Base-by-base conservation (phyloP, 2,888 invertebrate genomes). In the Athalia circularis region DNA sequence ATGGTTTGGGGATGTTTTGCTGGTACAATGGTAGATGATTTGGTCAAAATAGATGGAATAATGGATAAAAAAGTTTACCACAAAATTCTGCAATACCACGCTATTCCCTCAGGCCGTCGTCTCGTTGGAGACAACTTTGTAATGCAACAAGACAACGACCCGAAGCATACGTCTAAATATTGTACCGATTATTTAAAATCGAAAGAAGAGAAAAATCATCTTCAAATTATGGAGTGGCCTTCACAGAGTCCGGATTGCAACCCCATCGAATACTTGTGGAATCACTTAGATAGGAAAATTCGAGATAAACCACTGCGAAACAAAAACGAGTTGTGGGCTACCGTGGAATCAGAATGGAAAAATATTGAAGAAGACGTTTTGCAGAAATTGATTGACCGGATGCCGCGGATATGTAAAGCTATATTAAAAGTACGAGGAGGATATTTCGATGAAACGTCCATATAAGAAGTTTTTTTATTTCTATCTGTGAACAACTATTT, bases 131-230 rank as follows among this genome's bases (percentile, higher is more conserved):
- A 59, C 62, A 76, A 75, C 15, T 84, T 85, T 29, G 59, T 77
- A 54, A 80, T 84, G 29, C 82, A 83, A 67, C 79, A 83, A 45
- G 81, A 82, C 43, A 84, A 83, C 62, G 81, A 80, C 79, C 83
- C 83, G 0, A 83, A 85, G 59, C 81, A 83, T 15, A 77, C 68
- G 45, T 80, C 79, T 0, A 65, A 75, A 59, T 54, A 82, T 5
- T 85, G 83, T 62, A 59, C 43, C 67, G 79, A 81, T 57, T 84
- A 80, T 72, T 59, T 81, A 15, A 15, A 67, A 54, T 48, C 57
- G 43, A 79, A n/a, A n/a, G n/a, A n/a, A n/a, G n/a, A n/a, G n/a
- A n/a, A n/a, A n/a, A n/a, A n/a, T n/a, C n/a, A n/a, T n/a, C n/a
- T n/a, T n/a, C n/a, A n/a, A n/a, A n/a, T n/a, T n/a, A n/a, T n/a